phyloP scores from a whole-genome alignment of 2,797 vertebrate genomes.

The Catharus ustulatus region DNA sequence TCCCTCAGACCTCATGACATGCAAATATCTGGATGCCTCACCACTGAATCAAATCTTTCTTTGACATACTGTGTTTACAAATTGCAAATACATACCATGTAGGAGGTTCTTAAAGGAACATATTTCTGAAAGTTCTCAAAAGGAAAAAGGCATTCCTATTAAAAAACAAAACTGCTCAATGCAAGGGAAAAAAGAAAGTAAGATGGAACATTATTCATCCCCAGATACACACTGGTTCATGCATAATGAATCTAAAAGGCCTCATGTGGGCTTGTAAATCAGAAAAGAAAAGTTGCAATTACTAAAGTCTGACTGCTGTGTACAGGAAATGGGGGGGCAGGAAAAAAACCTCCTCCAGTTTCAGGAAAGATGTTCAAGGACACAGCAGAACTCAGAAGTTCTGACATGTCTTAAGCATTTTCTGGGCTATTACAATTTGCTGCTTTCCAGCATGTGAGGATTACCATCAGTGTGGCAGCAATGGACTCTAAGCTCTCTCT shows the following conservation, averaged over 20 bases:
- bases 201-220: neutral
- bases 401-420: neutral
- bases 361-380: neutral
- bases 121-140: slow-evolving; percentile 16
- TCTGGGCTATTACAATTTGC: neutral
- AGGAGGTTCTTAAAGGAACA: slow-evolving; percentile 64
- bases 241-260: neutral
- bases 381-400: neutral
- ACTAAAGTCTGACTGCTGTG: neutral
- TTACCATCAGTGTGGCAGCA: neutral
- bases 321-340: neutral
- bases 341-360: neutral
- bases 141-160: neutral
- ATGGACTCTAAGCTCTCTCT: neutral
- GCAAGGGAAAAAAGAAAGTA: neutral
- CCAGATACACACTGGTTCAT: neutral
- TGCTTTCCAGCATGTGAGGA: neutral
- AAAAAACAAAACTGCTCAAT: neutral
- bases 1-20: slow-evolving; percentile 67
- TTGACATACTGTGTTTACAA: slow-evolving; percentile 56
- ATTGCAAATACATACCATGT: slow-evolving; percentile 21
- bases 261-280: neutral
- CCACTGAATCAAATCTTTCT: slow-evolving; percentile 42
- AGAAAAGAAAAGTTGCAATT: neutral
- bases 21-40: slow-evolving; percentile 63